A percentile compares a stretch with the other conserved stretches of the same genome.
Evolutionary conservation across 2,888 invertebrate genomes (phyloP).

Genomic region (Nematopogon swammerdamellus): DNA sequence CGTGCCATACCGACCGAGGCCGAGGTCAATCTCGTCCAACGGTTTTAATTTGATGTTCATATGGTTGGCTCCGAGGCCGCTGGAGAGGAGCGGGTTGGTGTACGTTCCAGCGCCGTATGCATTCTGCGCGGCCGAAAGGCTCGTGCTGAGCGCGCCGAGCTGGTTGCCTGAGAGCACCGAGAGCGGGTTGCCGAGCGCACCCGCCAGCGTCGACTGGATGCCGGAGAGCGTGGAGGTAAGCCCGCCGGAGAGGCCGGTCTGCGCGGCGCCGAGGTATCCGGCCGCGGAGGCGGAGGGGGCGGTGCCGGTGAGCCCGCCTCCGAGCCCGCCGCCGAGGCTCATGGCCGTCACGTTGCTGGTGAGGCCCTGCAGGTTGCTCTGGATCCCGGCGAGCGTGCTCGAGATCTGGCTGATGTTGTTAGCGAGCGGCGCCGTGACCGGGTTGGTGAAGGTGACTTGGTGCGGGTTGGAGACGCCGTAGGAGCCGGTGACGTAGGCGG

Average conservation of each 20-base stretch:
- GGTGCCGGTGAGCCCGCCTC: slow-evolving; percentile 43
- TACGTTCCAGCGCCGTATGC: slow-evolving; percentile 54
- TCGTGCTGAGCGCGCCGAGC: slow-evolving; percentile 39
- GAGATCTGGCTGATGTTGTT: slow-evolving; percentile 51
- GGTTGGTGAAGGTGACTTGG: slow-evolving; percentile 51
- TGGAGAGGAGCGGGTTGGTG: slow-evolving; percentile 61
- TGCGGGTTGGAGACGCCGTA: slow-evolving; percentile 46
- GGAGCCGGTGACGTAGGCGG: slow-evolving; percentile 43
- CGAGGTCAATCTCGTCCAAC: slow-evolving; percentile 69
- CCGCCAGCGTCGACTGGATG: slow-evolving; percentile 37
- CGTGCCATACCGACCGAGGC: slow-evolving; percentile 55
- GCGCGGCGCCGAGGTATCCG: slow-evolving; percentile 44
- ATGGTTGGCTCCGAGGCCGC: slow-evolving; percentile 54
- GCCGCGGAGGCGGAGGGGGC: slow-evolving; percentile 34
- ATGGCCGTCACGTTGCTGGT: slow-evolving; percentile 41
- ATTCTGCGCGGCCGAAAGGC: slow-evolving; percentile 28
- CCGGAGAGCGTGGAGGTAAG: slow-evolving; percentile 40
- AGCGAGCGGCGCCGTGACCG: slow-evolving; percentile 45
- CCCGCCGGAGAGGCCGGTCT: slow-evolving; percentile 40
- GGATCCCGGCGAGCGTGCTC: slow-evolving; percentile 44
- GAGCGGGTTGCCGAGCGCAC: slow-evolving; percentile 39
- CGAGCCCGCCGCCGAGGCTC: slow-evolving; percentile 38
- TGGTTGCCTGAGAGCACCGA: slow-evolving; percentile 40
- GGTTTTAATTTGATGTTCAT: slow-evolving; percentile 68
- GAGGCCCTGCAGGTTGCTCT: slow-evolving; percentile 45